Conservation (phyloP, 2,113 vertebrate species). For the Lepus americanus region DNA sequence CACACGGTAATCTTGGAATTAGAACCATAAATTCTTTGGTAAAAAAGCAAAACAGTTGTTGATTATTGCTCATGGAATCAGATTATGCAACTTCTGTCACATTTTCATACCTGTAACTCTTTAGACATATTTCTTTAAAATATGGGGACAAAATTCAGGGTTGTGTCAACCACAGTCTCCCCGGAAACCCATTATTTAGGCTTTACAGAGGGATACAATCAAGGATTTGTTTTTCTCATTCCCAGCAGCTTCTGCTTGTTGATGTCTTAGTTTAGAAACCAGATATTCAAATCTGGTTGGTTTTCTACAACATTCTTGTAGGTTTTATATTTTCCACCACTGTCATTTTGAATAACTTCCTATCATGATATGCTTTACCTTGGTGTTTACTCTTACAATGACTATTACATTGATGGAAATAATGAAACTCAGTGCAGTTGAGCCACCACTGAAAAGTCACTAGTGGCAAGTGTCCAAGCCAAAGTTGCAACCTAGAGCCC, state of each 20-base stretch:
- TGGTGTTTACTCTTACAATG: not conserved
- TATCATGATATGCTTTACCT: not conserved
- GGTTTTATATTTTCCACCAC: not conserved
- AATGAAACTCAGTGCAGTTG: not conserved
- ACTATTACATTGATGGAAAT: not conserved
- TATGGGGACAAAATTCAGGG: not conserved
- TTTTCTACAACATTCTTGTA: not conserved
- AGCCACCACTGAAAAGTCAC: not conserved
- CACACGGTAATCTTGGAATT: not conserved
- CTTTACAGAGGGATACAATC: not conserved
- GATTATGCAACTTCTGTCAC: not conserved
- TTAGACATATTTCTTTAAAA: not conserved
- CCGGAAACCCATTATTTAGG: not conserved
- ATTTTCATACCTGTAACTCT: not conserved
- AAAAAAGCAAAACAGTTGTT: not conserved
- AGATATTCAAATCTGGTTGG: not conserved
- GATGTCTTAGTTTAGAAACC: not conserved
- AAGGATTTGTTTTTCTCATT: not conserved
- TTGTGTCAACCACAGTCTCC: not conserved
- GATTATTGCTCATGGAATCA: not conserved
- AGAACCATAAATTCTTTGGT: not conserved
- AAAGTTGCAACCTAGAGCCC: rapidly evolving
- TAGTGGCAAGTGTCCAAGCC: not conserved
- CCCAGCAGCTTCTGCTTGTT: not conserved
- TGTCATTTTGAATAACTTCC: not conserved